Evolutionary conservation across 2,888 invertebrate species (phyloP).

Genomic region (Agonopterix heracliana): DNA sequence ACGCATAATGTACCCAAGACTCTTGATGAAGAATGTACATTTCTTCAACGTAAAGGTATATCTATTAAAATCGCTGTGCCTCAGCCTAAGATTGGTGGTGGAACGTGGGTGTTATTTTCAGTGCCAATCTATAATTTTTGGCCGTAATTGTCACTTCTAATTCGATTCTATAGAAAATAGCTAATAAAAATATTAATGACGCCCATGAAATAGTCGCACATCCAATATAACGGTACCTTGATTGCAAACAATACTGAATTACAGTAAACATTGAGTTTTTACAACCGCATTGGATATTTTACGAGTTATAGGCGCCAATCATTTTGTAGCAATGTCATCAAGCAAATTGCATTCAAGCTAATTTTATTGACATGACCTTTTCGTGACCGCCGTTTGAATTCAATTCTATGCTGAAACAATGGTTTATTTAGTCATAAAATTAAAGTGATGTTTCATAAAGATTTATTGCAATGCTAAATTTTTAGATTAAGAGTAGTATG

Average conservation of each 20-base stretch:
- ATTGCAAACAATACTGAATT: not conserved
- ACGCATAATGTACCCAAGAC: too few relatives aligned
- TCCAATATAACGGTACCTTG: not conserved
- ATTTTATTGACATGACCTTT: constrained; percentile 34
- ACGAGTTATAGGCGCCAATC: constrained; percentile 24
- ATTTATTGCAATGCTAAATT: not conserved
- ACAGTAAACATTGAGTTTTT: constrained; percentile 18
- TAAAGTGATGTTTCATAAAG: not conserved
- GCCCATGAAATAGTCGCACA: too few relatives aligned
- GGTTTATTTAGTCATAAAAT: not conserved
- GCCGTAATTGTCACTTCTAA: not conserved
- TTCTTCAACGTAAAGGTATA: too few relatives aligned
- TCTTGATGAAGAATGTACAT: too few relatives aligned
- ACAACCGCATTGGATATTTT: constrained; percentile 23
- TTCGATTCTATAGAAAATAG: too few relatives aligned
- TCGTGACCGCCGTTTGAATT: constrained; percentile 22
- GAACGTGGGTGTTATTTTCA: too few relatives aligned
- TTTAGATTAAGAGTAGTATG: not conserved
- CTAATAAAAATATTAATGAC: too few relatives aligned
- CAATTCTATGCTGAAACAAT: constrained; percentile 18
- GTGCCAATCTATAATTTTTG: too few relatives aligned
- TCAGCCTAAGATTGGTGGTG: too few relatives aligned
- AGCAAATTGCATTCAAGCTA: constrained; percentile 15
- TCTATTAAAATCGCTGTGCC: too few relatives aligned
- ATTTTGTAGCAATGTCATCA: constrained; percentile 18